These are phyloP conservation scores for Poeciliopsis paucimaculata DNA, from an alignment of 2,797 vertebrate species.

Conservation along the genomic window DNA sequence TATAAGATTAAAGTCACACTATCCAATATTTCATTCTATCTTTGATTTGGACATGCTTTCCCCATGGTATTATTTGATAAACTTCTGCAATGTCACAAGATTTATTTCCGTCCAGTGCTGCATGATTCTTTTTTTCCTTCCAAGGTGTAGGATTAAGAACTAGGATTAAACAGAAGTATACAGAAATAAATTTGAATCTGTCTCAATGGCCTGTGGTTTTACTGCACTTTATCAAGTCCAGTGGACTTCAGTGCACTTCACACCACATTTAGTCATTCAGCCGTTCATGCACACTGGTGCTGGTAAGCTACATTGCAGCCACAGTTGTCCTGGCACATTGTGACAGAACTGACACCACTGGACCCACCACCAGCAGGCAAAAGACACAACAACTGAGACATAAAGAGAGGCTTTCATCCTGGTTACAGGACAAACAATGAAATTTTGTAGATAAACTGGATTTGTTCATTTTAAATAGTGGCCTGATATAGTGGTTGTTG, in stretches of 20 bases:
- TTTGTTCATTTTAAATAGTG: not conserved
- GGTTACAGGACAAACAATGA: too few species aligned
- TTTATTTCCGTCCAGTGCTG: not conserved
- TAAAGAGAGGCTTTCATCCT: too few species aligned
- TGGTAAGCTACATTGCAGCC: too few species aligned
- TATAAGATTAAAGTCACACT: not conserved
- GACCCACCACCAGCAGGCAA: too few species aligned
- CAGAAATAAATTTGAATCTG: not conserved
- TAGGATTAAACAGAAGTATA: not conserved
- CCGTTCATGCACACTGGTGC: too few species aligned
- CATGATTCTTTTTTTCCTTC: too few species aligned
- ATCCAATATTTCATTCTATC: not conserved
- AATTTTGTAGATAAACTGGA: not conserved
- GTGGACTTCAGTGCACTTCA: too few species aligned
- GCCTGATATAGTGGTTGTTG: not conserved
- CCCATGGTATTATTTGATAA: not conserved
- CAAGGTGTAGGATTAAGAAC: not conserved
- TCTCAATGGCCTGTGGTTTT: not conserved
- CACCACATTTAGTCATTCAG: too few species aligned
- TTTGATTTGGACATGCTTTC: not conserved
- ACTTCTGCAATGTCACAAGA: not conserved
- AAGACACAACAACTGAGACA: too few species aligned
- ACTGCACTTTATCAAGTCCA: too few species aligned
- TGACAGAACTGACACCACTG: too few species aligned
- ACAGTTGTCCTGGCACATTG: too few species aligned